Evolutionary conservation across 1,140 invertebrate genomes (phyloP).

Genomic region (Coenobita brevimanus): DNA sequence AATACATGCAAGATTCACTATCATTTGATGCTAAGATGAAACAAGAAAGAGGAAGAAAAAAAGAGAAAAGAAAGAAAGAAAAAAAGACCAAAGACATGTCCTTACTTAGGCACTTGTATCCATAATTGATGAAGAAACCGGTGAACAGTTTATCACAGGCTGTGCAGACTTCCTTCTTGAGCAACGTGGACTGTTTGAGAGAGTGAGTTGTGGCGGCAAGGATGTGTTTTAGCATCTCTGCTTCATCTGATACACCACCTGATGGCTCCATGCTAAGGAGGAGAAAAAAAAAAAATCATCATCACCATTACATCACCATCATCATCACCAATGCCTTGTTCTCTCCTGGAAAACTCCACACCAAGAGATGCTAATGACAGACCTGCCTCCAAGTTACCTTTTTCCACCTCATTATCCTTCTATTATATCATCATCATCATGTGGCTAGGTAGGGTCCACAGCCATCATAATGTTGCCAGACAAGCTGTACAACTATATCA

Average conservation of each 20-base stretch:
- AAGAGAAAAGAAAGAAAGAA: not conserved
- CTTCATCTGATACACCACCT: constrained; percentile 21
- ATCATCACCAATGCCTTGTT: too few species aligned
- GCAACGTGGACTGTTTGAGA: constrained; percentile 72
- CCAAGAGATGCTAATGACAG: too few species aligned
- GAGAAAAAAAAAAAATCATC: not conserved
- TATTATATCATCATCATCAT: too few species aligned
- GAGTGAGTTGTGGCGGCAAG: constrained; percentile 48
- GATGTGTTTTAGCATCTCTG: constrained; percentile 49
- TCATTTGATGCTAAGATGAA: not conserved
- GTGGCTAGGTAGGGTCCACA: too few species aligned
- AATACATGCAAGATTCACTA: too few species aligned
- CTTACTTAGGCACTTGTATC: constrained; percentile 83
- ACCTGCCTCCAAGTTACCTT: too few species aligned
- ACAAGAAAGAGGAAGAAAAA: not conserved
- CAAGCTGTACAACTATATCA: not conserved
- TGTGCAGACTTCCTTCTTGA: constrained; percentile 85
- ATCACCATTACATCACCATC: not conserved
- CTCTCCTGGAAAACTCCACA: too few species aligned
- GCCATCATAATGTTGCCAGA: too few species aligned
- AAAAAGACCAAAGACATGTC: not conserved
- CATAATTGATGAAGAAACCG: constrained; percentile 83
- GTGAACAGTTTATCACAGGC: constrained; percentile 86
- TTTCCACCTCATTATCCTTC: too few species aligned
- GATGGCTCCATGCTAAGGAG: constrained; percentile 32